A percentile compares a stretch with the other conserved stretches of the same genome.
These are phyloP conservation scores for Aegithalos caudatus DNA, from an alignment of 2,113 vertebrate genomes.

Conservation along the genomic window DNA sequence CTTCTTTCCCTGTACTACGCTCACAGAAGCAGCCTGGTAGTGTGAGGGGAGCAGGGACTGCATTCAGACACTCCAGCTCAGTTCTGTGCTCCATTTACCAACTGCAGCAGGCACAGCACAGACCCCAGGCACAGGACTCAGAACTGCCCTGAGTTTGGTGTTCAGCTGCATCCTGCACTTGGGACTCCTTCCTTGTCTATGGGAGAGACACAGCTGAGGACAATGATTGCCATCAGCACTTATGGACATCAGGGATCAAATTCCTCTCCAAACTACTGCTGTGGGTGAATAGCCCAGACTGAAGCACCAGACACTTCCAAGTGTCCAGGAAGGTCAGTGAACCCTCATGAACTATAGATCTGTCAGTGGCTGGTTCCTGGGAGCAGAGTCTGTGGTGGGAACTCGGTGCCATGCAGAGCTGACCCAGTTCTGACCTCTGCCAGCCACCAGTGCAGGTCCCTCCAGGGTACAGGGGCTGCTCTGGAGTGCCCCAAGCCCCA, in stretches of 20 bases:
- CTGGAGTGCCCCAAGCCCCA: not conserved
- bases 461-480: not conserved
- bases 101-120: rapidly evolving
- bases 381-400: not conserved
- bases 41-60: not conserved
- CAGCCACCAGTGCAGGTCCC: rapidly evolving
- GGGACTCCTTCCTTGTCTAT: not conserved
- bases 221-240: not conserved
- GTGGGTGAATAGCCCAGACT: rapidly evolving
- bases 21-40: not conserved
- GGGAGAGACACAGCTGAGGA: not conserved
- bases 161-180: not conserved
- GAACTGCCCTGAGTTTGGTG: not conserved
- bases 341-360: not conserved
- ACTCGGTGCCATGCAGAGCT: not conserved
- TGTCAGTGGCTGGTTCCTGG: not conserved
- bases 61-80: rapidly evolving
- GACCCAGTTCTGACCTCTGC: not conserved
- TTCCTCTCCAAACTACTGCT: rapidly evolving
- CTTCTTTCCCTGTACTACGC: rapidly evolving
- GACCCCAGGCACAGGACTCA: not conserved
- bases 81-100: not conserved
- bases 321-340: not conserved
- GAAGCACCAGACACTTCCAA: not conserved
- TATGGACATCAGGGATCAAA: not conserved